Evolutionary conservation across 2,888 invertebrate genomes (phyloP), one percentile per base, ranked within the genome.

Genomic region (Leucophenga maculata): DNA sequence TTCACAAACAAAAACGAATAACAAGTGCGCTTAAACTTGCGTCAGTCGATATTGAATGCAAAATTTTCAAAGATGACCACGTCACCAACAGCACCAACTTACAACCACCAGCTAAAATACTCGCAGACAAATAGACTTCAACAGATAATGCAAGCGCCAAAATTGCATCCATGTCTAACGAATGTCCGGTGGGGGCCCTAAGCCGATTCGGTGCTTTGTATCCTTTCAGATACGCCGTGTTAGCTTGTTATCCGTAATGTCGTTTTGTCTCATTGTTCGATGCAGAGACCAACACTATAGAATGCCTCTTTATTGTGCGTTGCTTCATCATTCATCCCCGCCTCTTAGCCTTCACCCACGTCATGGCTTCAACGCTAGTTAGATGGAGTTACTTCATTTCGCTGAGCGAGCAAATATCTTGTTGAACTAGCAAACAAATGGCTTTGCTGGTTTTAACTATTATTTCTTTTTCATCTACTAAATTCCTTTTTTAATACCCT

Each of bases 381-480:
- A 78, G 82, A 64, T 39, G 62, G 11, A 60, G 66, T 69, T 79
- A 86, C 78, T 85, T 85, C 84, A 85, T 85, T 85, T 83, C 82
- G 80, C 83, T 83, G 80, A 85, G 85, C 79, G 86, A 85, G 82
- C 84, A 85, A 85, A 85, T 86, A 85, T 86, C 85, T 85, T 85
- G 85, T 86, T 78, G 78, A 79, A 86, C 86, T 84, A 86, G 85
- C 77, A 83, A 85, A 84, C 86, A 85, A 85, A 85, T 85, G 82
- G 86, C 80, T 86, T 85, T 86, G 73, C 84, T 85, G 84, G 81
- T 84, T 80, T 83, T 74, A 80, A 77, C 84, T 83, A 83, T 83
- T 79, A 79, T 78, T 82, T 80, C 73, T 77, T 74, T 74, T 74
- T 79, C 76, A 74, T 76, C 74, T 74, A 64, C 69, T 13, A n/a